A percentile compares a stretch with the other conserved stretches of the same genome.
phyloP scores from a whole-genome alignment of 1,140 invertebrate species.

The Riptortus pedestris region DNA sequence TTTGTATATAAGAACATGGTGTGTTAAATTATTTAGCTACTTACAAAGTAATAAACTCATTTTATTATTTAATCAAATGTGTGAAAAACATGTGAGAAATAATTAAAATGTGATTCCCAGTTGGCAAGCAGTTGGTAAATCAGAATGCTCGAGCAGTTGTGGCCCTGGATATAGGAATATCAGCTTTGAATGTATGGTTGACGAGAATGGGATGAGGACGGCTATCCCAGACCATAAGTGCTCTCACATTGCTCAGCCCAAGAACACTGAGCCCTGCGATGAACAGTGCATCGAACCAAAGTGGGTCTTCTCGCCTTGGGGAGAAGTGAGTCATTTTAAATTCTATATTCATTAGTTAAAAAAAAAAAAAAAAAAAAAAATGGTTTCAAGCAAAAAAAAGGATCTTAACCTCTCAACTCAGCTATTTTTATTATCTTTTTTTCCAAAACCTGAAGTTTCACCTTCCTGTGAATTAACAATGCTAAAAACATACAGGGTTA shows the following conservation, averaged over 20 bases:
- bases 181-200: conserved; percentile 43
- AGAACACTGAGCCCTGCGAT: conserved; percentile 46
- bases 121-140: conserved; percentile 44
- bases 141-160: conserved; percentile 61
- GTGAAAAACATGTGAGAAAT: too few relatives aligned
- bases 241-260: conserved; percentile 42
- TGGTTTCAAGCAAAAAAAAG: too few relatives aligned
- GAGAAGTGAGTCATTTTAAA: conserved; percentile 37
- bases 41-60: too few relatives aligned
- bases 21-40: too few relatives aligned
- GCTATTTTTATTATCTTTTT: too few relatives aligned
- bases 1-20: too few relatives aligned
- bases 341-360: neutral
- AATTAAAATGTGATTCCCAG: too few relatives aligned
- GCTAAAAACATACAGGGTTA: too few relatives aligned
- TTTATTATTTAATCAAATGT: too few relatives aligned
- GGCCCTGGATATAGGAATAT: conserved; percentile 50
- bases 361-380: neutral
- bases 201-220: conserved; percentile 32
- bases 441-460: too few relatives aligned
- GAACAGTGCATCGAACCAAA: conserved; percentile 52
- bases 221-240: conserved; percentile 41
- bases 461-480: too few relatives aligned
- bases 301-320: conserved; percentile 66
- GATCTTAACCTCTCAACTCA: too few relatives aligned